A percentile compares a stretch with the other conserved stretches of the same genome.
Evolutionary conservation across 2,888 invertebrate species (phyloP).

Genomic region (Nephrotoma flavescens): DNA sequence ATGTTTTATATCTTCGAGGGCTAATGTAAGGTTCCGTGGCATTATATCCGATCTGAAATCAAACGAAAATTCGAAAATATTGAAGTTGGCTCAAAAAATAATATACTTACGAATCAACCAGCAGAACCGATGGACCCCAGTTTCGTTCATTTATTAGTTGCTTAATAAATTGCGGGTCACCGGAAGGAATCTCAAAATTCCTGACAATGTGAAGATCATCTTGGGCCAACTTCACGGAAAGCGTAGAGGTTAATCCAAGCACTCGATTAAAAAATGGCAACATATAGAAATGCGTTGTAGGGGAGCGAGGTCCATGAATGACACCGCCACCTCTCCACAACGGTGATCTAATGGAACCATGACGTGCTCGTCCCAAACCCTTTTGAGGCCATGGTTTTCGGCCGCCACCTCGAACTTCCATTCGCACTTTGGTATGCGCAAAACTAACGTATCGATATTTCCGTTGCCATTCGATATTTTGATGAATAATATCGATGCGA

Average conservation of each 20-base stretch:
- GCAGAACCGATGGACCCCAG: slow-evolving; percentile 93
- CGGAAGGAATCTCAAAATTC: slow-evolving; percentile 69
- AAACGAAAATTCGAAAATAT: neutral
- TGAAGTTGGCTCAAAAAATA: slow-evolving; percentile 5
- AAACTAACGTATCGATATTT: slow-evolving; percentile 70
- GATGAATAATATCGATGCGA: slow-evolving; percentile 71
- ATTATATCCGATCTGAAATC: slow-evolving; percentile 64
- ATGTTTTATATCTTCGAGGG: slow-evolving; percentile 61
- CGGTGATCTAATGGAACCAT: slow-evolving; percentile 85
- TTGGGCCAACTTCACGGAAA: slow-evolving; percentile 87
- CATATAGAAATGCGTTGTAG: slow-evolving; percentile 88
- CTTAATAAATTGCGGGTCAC: slow-evolving; percentile 60
- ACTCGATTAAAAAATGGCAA: slow-evolving; percentile 63
- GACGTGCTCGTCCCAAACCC: slow-evolving; percentile 76
- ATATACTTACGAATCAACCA: slow-evolving; percentile 73
- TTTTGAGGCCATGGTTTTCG: slow-evolving; percentile 97
- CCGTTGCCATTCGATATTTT: slow-evolving; percentile 76
- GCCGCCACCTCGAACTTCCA: slow-evolving; percentile 81
- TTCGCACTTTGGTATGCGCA: slow-evolving; percentile 59
- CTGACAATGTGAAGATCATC: slow-evolving; percentile 89
- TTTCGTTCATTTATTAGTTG: slow-evolving; percentile 69
- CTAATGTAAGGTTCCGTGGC: slow-evolving; percentile 74
- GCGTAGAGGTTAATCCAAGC: slow-evolving; percentile 62
- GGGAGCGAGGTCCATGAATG: slow-evolving; percentile 82
- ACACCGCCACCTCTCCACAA: slow-evolving; percentile 71